A percentile compares a stretch with the other conserved stretches of the same genome.
phyloP scores from a whole-genome alignment of 2,113 vertebrate species.

The Larimichthys polyactis region DNA sequence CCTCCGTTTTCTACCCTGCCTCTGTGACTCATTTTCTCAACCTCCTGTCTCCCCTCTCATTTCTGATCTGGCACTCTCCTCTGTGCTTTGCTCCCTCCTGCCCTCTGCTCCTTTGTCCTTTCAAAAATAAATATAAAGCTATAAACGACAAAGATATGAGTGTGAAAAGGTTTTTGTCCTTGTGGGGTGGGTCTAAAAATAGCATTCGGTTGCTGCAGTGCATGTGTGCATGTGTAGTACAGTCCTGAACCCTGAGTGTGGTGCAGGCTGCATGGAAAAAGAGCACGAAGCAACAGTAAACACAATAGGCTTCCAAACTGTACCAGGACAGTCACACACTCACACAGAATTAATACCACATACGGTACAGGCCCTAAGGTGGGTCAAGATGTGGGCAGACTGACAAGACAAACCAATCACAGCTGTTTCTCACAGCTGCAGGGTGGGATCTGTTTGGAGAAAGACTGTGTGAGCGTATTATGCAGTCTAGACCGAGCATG shows the following conservation, averaged over 20 bases:
- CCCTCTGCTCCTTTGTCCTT: constrained; percentile 34
- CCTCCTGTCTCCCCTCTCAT: constrained; percentile 24
- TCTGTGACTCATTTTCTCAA: constrained; percentile 62
- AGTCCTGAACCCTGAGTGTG: constrained; percentile 45
- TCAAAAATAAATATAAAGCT: constrained; percentile 10
- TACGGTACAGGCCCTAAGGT: constrained; percentile 14
- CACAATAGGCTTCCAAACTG: constrained; percentile 37
- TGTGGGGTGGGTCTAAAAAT: constrained; percentile 68
- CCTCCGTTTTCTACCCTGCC: constrained; percentile 38
- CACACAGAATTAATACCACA: constrained; percentile 44
- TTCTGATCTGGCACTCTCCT: constrained; percentile 29
- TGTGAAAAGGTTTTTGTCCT: constrained; percentile 52
- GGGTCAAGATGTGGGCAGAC: constrained; percentile 43
- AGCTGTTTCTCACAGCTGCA: constrained; percentile 56
- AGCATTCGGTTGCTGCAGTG: constrained; percentile 68
- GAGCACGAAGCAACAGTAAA: constrained; percentile 43
- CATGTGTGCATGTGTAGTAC: constrained; percentile 50
- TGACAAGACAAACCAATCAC: constrained; percentile 49
- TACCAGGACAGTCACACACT: constrained; percentile 1
- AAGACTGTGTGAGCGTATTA: constrained; percentile 27
- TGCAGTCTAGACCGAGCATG: constrained; percentile 43
- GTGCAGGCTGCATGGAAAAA: constrained; percentile 50
- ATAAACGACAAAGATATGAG: constrained; percentile 16
- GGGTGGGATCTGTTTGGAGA: constrained; percentile 22
- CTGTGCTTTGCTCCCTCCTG: background rate